Percentiles rank a stretch among this genome's conserved stretches.
Conservation (phyloP, 1,140 invertebrate species). For the Pteromalus puparum region DNA sequence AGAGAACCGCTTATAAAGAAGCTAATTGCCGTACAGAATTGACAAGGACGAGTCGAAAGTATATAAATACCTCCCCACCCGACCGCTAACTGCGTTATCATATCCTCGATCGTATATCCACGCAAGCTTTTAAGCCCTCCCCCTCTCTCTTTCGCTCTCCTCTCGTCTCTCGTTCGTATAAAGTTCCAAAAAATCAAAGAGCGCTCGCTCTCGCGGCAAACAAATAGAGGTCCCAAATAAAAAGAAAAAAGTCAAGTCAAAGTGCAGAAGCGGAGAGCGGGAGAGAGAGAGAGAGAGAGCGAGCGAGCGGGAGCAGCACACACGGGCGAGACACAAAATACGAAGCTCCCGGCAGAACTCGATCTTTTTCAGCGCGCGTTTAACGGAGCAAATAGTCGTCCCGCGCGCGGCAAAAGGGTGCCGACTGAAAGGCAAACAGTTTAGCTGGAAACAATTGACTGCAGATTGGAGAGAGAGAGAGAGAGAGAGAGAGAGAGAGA, state of each 20-base stretch:
- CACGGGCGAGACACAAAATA: conserved; percentile 8
- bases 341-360: conserved; percentile 32
- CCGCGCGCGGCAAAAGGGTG: conserved; percentile 70
- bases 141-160: neutral
- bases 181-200: conserved; percentile 36
- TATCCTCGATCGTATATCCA: neutral
- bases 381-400: conserved; percentile 72
- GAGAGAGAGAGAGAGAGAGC: neutral
- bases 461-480: conserved; percentile 73
- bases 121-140: neutral
- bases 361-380: conserved; percentile 58
- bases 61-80: neutral
- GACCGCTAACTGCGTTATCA: neutral
- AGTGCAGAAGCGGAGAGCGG: conserved; percentile 14
- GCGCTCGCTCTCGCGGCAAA: conserved; percentile 11
- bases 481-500: conserved; percentile 54
- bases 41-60: neutral
- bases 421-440: conserved; percentile 76
- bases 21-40: neutral
- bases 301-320: neutral
- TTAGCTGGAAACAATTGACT: conserved; percentile 77
- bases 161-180: neutral
- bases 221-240: conserved; percentile 8
- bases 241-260: conserved; percentile 42
- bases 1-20: neutral